Evolutionary conservation across 2,888 invertebrate species (phyloP), one percentile per base, ranked within the genome.

Genomic region (Stramonita haemastoma): DNA sequence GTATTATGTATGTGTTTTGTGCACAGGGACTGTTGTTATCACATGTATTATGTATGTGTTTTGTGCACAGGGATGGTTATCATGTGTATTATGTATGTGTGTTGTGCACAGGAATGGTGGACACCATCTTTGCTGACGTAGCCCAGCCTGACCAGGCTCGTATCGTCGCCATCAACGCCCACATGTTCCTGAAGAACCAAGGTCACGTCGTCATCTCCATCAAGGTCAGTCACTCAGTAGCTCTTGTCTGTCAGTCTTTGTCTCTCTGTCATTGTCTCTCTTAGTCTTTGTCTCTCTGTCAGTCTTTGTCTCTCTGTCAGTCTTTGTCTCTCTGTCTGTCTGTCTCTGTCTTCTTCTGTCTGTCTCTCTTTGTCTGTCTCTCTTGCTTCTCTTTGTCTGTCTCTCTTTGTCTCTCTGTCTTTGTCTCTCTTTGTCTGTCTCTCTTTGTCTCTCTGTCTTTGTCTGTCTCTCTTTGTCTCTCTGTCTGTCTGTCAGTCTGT

Each of bases 111-210:
- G 96, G 96, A 81, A 99, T 99, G 98, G 99, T 99, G 0, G 99
- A 99, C 96, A 98, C 98, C 0, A 98, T 99, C 96, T 99, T 99
- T 96, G 99, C 99, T 0, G 99, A 99, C 96, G 99, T 99, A 0
- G 99, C 99, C 0, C 99, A 99, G 94, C 99, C 99, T 0, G 99
- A 99, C 96, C 99, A 99, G 96, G 99, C 99, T 17, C 97, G 99
- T 95, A 99, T 99, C 94, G 99, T 99, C 13, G 97, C 98, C 66
- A 96, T 99, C 56, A 99, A 99, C 96, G 98, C 99, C 0, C 99
- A 99, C 94, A 97, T 98, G 96, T 99, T 98, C 96, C 97, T 99
- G 60, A 99, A 98, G 96, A 99, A 98, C 95, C 98, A 98, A n/a
- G 99, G 99, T 57, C 98, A 99, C 95, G 98, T 99, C 95, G 99